Conservation (phyloP, 2,797 vertebrate species). For the Streptopelia turtur region DNA sequence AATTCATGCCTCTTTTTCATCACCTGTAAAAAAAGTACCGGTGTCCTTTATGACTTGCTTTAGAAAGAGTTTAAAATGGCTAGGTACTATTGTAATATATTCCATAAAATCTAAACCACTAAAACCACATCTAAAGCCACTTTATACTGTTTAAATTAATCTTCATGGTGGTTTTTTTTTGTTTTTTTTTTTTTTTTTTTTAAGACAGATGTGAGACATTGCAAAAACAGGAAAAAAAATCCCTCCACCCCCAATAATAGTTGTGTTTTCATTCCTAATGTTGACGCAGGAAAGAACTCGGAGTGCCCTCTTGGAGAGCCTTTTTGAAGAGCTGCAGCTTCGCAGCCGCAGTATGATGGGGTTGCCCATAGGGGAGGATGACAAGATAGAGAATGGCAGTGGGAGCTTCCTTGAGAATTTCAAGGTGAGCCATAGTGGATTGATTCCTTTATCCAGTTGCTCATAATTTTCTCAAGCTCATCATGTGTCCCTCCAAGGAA, state of each 20-base stretch:
- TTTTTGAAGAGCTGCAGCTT: constrained; percentile 91
- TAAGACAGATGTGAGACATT: background rate
- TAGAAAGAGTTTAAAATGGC: background rate
- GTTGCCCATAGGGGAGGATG: constrained; percentile 81
- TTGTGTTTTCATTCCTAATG: background rate
- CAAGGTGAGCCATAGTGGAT: constrained; percentile 80
- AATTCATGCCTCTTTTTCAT: background rate
- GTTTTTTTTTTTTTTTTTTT: background rate
- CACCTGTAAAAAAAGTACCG: background rate
- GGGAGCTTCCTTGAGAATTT: constrained; percentile 94
- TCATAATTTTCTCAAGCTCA: background rate
- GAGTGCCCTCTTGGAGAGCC: constrained; percentile 88
- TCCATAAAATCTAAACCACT: background rate
- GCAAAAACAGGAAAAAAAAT: background rate
- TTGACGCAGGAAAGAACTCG: constrained; percentile 87
- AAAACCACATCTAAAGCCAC: background rate
- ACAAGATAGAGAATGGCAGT: constrained; percentile 90
- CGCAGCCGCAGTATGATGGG: constrained; percentile 94
- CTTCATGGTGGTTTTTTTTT: background rate
- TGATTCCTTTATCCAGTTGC: background rate
- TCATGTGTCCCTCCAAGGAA: background rate
- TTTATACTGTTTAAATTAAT: background rate
- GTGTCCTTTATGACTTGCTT: background rate
- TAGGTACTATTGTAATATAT: background rate
- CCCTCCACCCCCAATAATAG: fast-evolving